A percentile compares a stretch with the other conserved stretches of the same genome.
phyloP scores from a whole-genome alignment of 2,888 invertebrate species.

The Xestia rhomboidea region DNA sequence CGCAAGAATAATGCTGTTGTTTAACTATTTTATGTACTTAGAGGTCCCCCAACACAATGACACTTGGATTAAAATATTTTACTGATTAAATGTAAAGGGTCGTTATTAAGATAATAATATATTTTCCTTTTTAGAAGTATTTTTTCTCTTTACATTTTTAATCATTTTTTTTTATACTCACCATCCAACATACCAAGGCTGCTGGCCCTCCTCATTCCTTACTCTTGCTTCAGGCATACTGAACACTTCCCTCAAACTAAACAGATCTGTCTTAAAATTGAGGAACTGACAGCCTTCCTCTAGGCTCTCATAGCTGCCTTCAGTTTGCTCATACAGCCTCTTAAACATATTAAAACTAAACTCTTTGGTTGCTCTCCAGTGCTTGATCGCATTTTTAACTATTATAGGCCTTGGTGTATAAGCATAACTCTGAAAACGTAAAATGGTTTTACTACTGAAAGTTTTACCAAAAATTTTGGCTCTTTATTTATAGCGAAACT shows the following conservation, averaged over 20 bases:
- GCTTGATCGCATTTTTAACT: slow-evolving; percentile 93
- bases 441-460: slow-evolving; percentile 22
- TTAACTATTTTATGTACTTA: background rate
- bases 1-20: background rate
- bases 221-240: slow-evolving; percentile 93
- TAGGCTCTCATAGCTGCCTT: slow-evolving; percentile 93
- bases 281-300: slow-evolving; percentile 96
- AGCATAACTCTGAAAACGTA: slow-evolving; percentile 90
- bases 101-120: background rate
- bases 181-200: slow-evolving; percentile 98
- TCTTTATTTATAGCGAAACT: slow-evolving; percentile 44
- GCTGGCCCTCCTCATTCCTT: slow-evolving; percentile 90
- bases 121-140: background rate
- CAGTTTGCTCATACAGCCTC: slow-evolving; percentile 92
- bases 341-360: slow-evolving; percentile 93
- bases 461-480: slow-evolving; percentile 22
- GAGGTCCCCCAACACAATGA: background rate
- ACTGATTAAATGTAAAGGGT: background rate
- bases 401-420: slow-evolving; percentile 95
- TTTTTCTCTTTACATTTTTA: background rate
- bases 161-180: slow-evolving; percentile 83
- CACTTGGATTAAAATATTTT: background rate
- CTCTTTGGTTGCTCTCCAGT: slow-evolving; percentile 94
- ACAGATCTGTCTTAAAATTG: slow-evolving; percentile 95
- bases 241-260: slow-evolving; percentile 94